Evolutionary conservation across 2,888 invertebrate genomes (phyloP).

Genomic region (Caenorhabditis sp.): DNA sequence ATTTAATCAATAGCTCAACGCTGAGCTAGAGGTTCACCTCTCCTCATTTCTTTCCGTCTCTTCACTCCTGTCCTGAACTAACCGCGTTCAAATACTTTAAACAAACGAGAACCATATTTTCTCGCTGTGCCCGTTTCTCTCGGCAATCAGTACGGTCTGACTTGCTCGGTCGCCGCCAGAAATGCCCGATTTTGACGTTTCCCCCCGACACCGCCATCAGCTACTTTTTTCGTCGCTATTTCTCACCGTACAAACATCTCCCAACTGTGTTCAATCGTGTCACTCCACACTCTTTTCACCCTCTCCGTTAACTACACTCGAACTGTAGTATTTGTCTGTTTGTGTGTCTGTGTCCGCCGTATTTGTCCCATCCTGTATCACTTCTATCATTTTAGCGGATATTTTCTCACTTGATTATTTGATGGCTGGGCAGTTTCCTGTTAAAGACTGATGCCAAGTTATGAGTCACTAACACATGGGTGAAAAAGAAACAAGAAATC

Average conservation of each 20-base stretch:
- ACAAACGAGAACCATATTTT: slow-evolving; percentile 57
- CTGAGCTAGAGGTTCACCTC: too few relatives aligned
- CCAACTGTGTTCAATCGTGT: slow-evolving; percentile 38
- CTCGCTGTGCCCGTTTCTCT: slow-evolving; percentile 33
- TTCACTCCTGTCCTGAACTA: slow-evolving; percentile 10
- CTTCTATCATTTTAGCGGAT: slow-evolving; percentile 9
- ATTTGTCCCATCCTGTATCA: slow-evolving; percentile 18
- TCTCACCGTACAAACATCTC: slow-evolving; percentile 30
- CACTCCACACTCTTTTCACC: slow-evolving; percentile 43
- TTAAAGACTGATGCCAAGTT: neutral
- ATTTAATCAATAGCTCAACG: too few relatives aligned
- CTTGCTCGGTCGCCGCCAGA: neutral
- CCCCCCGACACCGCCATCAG: slow-evolving; percentile 33
- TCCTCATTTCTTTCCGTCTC: neutral
- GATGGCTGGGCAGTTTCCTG: slow-evolving; percentile 7
- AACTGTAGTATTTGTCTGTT: slow-evolving; percentile 62
- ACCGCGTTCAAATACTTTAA: slow-evolving; percentile 63
- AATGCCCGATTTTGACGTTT: slow-evolving; percentile 60
- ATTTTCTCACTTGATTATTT: slow-evolving; percentile 16
- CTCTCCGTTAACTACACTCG: slow-evolving; percentile 46
- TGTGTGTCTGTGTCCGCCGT: slow-evolving; percentile 37
- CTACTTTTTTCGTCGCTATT: slow-evolving; percentile 25
- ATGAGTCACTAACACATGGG: slow-evolving; percentile 37
- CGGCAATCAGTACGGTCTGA: slow-evolving; percentile 46
- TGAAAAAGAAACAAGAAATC: slow-evolving; percentile 23